Evolutionary conservation across 2,797 vertebrate genomes (phyloP).

Genomic region (Danio aesculapii): DNA sequence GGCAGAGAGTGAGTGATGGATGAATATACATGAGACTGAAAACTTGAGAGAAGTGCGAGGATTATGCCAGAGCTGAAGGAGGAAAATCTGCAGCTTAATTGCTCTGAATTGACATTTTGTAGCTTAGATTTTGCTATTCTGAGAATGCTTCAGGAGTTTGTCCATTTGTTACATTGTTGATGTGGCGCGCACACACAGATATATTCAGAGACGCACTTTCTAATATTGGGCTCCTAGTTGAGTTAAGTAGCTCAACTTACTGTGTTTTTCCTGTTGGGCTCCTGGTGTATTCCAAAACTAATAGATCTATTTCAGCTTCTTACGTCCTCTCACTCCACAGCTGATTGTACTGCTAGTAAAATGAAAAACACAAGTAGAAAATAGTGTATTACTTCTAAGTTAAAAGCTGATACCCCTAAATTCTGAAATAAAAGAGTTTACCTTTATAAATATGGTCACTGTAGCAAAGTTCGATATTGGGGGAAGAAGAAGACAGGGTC

Average conservation of each 20-base stretch:
- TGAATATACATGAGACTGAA: constrained; percentile 36
- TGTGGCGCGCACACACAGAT: constrained; percentile 21
- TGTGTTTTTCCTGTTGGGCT: constrained; percentile 55
- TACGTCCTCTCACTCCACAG: constrained; percentile 60
- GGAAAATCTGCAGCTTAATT: constrained; percentile 17
- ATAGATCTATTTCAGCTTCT: constrained; percentile 65
- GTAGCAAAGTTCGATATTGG: too few species aligned
- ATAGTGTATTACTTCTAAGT: too few species aligned
- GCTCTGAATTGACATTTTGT: constrained; percentile 24
- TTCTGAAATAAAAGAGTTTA: too few species aligned
- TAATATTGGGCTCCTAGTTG: constrained; percentile 52
- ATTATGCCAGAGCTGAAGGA: constrained; percentile 42
- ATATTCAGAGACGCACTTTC: constrained; percentile 36
- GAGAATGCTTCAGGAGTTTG: constrained; percentile 23
- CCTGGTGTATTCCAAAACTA: constrained; percentile 39
- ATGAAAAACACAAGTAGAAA: too few species aligned
- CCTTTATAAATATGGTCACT: too few species aligned
- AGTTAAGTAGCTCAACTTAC: constrained; percentile 44
- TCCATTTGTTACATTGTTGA: constrained; percentile 14
- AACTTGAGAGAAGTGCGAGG: constrained; percentile 50
- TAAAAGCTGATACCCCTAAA: too few species aligned
- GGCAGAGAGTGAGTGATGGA: constrained; percentile 31
- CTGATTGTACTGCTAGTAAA: constrained; percentile 54
- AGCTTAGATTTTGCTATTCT: not conserved
- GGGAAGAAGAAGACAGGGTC: too few species aligned